phyloP scores from a whole-genome alignment of 1,140 invertebrate species.

The Drosophila punjabiensis region DNA sequence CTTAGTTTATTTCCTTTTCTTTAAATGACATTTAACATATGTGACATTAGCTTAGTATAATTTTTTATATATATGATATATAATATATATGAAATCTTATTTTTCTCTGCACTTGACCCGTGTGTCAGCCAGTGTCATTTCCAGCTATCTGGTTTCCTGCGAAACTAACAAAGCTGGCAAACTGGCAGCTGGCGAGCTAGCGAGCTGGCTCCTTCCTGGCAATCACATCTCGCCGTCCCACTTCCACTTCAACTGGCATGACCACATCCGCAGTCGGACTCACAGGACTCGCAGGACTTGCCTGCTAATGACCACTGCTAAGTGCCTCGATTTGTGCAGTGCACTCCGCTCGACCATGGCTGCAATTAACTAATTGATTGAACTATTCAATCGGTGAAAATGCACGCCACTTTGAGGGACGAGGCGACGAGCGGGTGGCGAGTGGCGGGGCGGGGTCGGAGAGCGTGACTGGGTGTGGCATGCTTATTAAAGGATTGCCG shows the following conservation, averaged over 20 bases:
- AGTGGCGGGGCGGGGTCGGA: background rate
- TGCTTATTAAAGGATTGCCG: conserved; percentile 50
- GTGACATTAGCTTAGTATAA: background rate
- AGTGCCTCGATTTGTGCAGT: conserved; percentile 76
- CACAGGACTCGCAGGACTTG: conserved; percentile 39
- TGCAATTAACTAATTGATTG: conserved; percentile 84
- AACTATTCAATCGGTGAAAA: conserved; percentile 78
- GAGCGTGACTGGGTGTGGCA: conserved; percentile 53
- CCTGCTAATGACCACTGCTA: conserved; percentile 75
- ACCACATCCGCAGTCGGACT: conserved; percentile 18
- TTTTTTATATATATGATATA: background rate
- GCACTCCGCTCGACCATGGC: conserved; percentile 55
- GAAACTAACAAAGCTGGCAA: conserved; percentile 36
- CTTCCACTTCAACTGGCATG: background rate
- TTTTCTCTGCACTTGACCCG: background rate
- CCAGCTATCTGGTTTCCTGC: conserved; percentile 54
- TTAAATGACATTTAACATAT: background rate
- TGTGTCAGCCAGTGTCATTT: conserved; percentile 45
- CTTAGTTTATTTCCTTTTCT: background rate
- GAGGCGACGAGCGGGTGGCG: background rate
- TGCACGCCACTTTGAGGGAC: conserved; percentile 48
- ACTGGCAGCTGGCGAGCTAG: conserved; percentile 61
- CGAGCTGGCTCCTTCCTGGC: conserved; percentile 46
- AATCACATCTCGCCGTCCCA: conserved; percentile 20
- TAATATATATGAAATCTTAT: background rate